Evolutionary conservation across 2,888 invertebrate genomes (phyloP), one percentile per base, ranked within the genome.

Genomic region (Heteromyza rotundicornis): DNA sequence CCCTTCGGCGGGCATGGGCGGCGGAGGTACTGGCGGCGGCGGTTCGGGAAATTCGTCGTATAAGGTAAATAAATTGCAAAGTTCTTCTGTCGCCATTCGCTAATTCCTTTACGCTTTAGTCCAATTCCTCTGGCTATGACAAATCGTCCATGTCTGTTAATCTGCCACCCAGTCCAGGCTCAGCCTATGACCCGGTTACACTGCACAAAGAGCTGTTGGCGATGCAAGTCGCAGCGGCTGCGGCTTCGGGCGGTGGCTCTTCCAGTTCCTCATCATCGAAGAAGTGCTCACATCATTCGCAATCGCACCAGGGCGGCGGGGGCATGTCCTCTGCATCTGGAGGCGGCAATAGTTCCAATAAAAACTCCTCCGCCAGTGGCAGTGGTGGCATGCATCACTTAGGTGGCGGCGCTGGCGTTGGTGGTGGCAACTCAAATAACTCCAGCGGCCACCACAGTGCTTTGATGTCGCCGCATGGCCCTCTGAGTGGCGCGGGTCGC

Each of bases 141-240:
- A 82, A 82, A 64, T 79, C 82, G 44, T 77, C 80, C 53, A 73
- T 79, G 17, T 68, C 72, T 67, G 75, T 81, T 19, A 70, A 68
- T 60, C 66, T 80, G 65, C 68, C 76, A 1, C 71, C 79, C 14
- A 77, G 77, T 62, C 78, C 82, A 0, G 78, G 80, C 16, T 81
- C 81, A 2, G 81, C 82, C 12, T 83, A 83, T 59, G 84, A 82
- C 72, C 82, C 83, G 20, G 81, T 81, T 17, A 81, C 79, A 36
- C 71, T 84, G 66, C 84, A 84, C 68, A 84, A 84, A 70, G 84
- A 84, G 68, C 68, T 84, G 56, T 69, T 84, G 63, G 84, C 84
- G 59, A 84, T 84, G 83, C 83, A 84, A 71, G 82, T 80, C 14
- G 83, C 80, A 27, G 83, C 83, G 19, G 82, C 81, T 7, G 80